Conservation (phyloP, 2,888 invertebrate genomes). For the Odontocolon sp. region DNA sequence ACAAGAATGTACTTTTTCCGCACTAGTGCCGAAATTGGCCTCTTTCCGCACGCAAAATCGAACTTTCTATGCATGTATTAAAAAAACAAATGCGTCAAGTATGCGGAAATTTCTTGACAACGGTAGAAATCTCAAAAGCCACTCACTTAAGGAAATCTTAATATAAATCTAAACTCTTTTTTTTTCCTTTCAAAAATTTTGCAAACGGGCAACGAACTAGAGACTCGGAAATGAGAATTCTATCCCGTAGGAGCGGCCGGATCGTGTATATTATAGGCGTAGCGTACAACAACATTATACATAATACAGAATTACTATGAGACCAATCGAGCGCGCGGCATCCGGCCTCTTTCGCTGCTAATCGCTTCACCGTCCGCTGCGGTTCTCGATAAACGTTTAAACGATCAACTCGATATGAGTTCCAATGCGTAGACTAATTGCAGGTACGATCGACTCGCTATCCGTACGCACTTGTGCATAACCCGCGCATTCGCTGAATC, state of each 20-base stretch:
- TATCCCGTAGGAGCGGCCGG: background rate
- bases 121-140: no score
- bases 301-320: background rate
- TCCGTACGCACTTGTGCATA: conserved; percentile 45
- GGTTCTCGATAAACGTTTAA: conserved; percentile 46
- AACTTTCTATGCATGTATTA: no score
- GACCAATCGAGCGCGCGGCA: background rate
- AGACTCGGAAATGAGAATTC: no score
- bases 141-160: no score
- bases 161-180: no score
- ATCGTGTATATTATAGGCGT: conserved; percentile 10
- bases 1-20: no score
- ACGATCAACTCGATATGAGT: conserved; percentile 46
- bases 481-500: conserved; percentile 35
- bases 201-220: no score
- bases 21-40: no score
- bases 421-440: conserved; percentile 51
- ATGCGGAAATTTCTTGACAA: no score
- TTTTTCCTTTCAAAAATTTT: no score
- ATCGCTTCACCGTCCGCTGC: conserved; percentile 37
- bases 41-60: no score
- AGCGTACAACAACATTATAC: background rate
- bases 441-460: conserved; percentile 17
- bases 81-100: no score
- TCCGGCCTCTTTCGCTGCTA: conserved; percentile 46